Conservation (phyloP, 2,797 vertebrate genomes). For the Morelia viridis region DNA sequence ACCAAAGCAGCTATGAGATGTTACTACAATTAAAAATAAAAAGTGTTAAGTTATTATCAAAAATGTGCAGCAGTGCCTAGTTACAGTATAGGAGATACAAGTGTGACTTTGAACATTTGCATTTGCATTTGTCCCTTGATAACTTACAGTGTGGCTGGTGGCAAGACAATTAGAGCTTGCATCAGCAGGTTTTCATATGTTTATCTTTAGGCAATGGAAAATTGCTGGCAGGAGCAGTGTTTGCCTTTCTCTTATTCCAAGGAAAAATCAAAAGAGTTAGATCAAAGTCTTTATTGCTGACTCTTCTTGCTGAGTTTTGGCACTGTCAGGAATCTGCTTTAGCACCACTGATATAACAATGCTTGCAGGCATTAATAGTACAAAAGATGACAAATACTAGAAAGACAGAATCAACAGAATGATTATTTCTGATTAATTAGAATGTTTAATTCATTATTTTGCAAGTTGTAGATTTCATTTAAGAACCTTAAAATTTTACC, state of each 20-base stretch:
- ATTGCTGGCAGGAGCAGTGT: conserved; percentile 39
- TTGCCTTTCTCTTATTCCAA: conserved; percentile 27
- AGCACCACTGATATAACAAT: background rate
- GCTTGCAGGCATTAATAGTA: rapidly evolving
- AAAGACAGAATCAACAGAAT: background rate
- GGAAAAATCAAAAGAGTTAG: conserved; percentile 13
- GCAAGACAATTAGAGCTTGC: conserved; percentile 25
- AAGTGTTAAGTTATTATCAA: background rate
- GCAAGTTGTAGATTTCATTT: conserved; percentile 4
- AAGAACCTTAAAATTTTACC: background rate
- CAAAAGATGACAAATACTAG: background rate
- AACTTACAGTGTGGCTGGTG: background rate
- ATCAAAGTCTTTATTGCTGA: conserved; percentile 34
- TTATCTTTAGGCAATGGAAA: conserved; percentile 33
- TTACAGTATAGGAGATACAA: background rate
- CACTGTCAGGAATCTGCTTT: conserved; percentile 23
- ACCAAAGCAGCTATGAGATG: background rate
- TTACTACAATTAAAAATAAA: background rate
- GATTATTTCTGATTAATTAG: background rate
- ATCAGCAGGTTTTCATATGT: background rate
- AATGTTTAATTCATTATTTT: background rate
- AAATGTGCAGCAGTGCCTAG: background rate
- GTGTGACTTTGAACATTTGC: conserved; percentile 16
- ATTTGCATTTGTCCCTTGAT: conserved; percentile 4
- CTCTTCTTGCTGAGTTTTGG: background rate